Evolutionary conservation across 1,140 invertebrate genomes (phyloP).

Genomic region (Oreohelix idahoensis): DNA sequence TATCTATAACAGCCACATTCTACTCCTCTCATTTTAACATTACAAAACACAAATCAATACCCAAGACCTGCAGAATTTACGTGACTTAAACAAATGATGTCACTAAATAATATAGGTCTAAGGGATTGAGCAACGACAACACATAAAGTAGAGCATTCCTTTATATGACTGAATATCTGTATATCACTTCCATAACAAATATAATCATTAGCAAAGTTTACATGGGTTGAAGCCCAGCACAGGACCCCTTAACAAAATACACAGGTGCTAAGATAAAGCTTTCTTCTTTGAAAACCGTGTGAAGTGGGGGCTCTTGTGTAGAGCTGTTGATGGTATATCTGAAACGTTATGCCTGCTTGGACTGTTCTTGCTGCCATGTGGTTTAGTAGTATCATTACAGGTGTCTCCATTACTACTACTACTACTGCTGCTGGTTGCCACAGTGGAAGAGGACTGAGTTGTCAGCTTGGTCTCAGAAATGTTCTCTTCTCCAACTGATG

Average conservation of each 20-base stretch:
- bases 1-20: background rate
- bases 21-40: background rate
- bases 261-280: constrained; percentile 32
- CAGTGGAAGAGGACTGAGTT: background rate
- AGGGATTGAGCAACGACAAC: background rate
- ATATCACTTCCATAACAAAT: constrained; percentile 1
- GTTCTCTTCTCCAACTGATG: background rate
- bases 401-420: background rate
- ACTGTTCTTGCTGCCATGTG: constrained; percentile 1
- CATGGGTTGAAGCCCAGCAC: background rate
- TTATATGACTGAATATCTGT: background rate
- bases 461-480: background rate
- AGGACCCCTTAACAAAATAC: background rate
- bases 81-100: background rate
- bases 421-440: background rate
- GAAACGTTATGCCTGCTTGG: background rate
- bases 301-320: constrained; percentile 35
- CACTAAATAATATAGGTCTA: background rate
- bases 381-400: background rate
- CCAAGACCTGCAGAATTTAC: background rate
- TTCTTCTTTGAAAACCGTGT: constrained; percentile 41
- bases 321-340: background rate
- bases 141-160: background rate
- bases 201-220: background rate
- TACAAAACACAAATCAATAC: background rate